Evolutionary conservation across 2,888 invertebrate genomes (phyloP), one percentile per base, ranked within the genome.

Genomic region (Lasioglossum oenotherae): DNA sequence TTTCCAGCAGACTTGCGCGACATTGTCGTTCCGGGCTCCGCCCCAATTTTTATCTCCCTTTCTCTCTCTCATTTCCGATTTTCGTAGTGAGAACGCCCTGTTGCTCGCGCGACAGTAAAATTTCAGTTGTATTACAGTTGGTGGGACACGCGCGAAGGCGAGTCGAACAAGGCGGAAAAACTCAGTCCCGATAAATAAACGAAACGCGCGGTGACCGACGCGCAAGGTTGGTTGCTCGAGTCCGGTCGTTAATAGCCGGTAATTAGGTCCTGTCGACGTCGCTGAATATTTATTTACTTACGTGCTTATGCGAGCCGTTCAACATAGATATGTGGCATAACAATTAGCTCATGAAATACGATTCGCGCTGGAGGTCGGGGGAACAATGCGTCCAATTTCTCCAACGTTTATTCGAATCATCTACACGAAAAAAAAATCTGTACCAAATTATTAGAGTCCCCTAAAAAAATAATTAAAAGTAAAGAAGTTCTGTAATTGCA

Each of bases 201-300:
- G 83, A 76, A 80, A 77, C 31, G 44, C 23, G 69, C 64, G 64
- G 38, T 19, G 76, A 77, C 81, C 72, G 76, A 83, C 83, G 73
- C 76, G 73, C 53, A 73, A 81, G 83, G 81, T 83, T 81, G 81
- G 77, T 83, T 81, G 81, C 81, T 81, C 83, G 76, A 77, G 81
- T 81, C 73, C 57, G 76, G 44, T 35, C 60, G 76, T 77, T 83
- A 83, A 81, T 83, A 67, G 76, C 38, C 57, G 73, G 73, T 81
- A 83, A 83, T 83, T 83, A 77, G 76, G 81, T 67, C 73, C 60
- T 57, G 81, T 53, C 75, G 75, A 75, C 64, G 44, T 75, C 46
- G 72, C 80, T 41, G 69, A 80, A 80, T 83, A 83, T 83, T 83
- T 83, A 75, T 80, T 76, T 80, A 72, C 80, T 83, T 80, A 64